Conservation (phyloP, 2,888 invertebrate genomes). For the Amphipyra berbera region DNA sequence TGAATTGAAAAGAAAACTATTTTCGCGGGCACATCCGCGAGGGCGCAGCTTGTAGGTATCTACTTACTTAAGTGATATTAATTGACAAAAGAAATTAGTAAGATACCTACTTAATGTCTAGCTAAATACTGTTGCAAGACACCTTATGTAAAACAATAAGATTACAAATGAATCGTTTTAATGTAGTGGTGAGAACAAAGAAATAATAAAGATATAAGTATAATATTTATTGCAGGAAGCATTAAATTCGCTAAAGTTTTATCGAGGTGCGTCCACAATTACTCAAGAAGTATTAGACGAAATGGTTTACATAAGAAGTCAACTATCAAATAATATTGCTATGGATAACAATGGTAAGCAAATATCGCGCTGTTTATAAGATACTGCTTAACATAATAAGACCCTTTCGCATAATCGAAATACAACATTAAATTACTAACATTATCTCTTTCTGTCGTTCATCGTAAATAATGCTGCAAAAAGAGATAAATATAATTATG, state of each 20-base stretch:
- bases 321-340: conserved; percentile 15
- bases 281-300: conserved; percentile 61
- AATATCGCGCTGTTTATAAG: conserved; percentile 8
- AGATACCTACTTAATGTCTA: no score
- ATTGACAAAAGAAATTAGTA: no score
- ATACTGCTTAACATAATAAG: conserved; percentile 9
- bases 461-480: neutral
- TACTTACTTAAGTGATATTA: no score
- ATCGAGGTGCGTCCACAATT: conserved; percentile 56
- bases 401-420: conserved; percentile 1
- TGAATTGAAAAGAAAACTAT: no score
- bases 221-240: conserved; percentile 58
- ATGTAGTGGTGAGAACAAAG: neutral
- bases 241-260: conserved; percentile 62
- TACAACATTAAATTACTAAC: neutral
- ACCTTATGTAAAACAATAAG: no score
- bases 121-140: no score
- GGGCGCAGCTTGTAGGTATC: no score
- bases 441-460: conserved; percentile 32
- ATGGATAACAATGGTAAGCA: conserved; percentile 27
- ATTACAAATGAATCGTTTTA: no score
- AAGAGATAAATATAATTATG: conserved; percentile 41
- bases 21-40: no score
- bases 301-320: conserved; percentile 48
- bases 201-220: neutral